A percentile compares a stretch with the other conserved stretches of the same genome.
phyloP scores from a whole-genome alignment of 2,888 invertebrate species.

The Eugnorisma glareosa region DNA sequence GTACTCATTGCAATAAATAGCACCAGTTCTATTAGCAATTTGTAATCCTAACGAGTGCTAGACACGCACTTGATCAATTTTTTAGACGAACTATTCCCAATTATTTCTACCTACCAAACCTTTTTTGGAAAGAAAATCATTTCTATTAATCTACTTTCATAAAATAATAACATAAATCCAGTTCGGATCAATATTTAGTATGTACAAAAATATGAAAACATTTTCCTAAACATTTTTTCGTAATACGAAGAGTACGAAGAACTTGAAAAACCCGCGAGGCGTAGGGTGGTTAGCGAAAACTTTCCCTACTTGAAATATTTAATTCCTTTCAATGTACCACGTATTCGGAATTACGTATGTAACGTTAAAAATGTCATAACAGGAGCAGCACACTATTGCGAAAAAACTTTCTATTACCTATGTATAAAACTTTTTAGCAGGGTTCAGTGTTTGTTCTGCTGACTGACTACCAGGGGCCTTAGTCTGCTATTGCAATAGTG shows the following conservation, averaged over 20 bases:
- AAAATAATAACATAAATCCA: neutral
- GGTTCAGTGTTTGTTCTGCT: slow-evolving; percentile 35
- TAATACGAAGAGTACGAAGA: neutral
- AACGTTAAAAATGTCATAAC: slow-evolving; percentile 39
- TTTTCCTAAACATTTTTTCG: neutral
- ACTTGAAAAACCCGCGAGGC: neutral
- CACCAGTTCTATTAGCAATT: neutral
- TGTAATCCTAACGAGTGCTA: slow-evolving; percentile 15
- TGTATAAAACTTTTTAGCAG: slow-evolving; percentile 46
- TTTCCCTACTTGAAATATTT: slow-evolving; percentile 22
- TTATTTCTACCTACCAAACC: neutral
- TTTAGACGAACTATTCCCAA: slow-evolving; percentile 15
- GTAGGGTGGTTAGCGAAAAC: slow-evolving; percentile 22
- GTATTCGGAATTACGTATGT: slow-evolving; percentile 28
- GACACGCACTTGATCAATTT: slow-evolving; percentile 53
- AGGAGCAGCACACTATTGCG: slow-evolving; percentile 36
- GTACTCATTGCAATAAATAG: neutral
- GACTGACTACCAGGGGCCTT: neutral
- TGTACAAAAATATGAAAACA: neutral
- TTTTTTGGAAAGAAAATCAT: slow-evolving; percentile 19
- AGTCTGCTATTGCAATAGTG: too few species aligned
- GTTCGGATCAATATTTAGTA: neutral
- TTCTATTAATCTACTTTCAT: neutral
- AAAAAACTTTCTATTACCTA: slow-evolving; percentile 44
- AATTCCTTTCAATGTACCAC: slow-evolving; percentile 15